These are phyloP conservation scores for Cyanistes caeruleus DNA, from an alignment of 2,113 vertebrate species.

Conservation along the genomic window DNA sequence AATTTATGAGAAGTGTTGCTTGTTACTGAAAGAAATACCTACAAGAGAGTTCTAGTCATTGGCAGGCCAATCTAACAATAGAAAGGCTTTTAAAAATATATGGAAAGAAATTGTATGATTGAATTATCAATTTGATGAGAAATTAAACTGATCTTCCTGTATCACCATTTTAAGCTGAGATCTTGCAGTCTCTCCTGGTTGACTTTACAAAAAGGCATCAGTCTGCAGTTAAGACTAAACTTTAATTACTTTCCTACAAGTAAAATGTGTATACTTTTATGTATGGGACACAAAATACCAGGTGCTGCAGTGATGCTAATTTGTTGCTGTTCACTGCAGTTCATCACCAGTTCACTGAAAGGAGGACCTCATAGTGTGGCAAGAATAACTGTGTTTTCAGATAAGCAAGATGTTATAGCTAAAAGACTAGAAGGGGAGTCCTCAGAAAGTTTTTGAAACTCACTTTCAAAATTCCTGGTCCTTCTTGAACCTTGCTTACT, in stretches of 20 bases:
- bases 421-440: neutral
- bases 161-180: neutral
- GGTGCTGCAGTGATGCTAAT: neutral
- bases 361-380: neutral
- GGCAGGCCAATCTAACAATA: neutral
- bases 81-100: neutral
- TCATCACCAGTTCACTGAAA: neutral
- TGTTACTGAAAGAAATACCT: neutral
- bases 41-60: neutral
- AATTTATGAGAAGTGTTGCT: neutral
- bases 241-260: neutral
- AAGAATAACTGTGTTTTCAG: neutral
- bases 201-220: neutral
- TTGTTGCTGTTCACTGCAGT: neutral
- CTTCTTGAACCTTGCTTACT: neutral
- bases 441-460: neutral
- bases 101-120: neutral
- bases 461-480: neutral
- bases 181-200: neutral
- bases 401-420: neutral
- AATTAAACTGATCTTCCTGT: neutral
- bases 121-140: neutral
- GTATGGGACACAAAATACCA: neutral
- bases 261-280: neutral
- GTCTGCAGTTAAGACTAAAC: neutral